phyloP scores from a whole-genome alignment of 2,888 invertebrate species.

The Laothoe populi region DNA sequence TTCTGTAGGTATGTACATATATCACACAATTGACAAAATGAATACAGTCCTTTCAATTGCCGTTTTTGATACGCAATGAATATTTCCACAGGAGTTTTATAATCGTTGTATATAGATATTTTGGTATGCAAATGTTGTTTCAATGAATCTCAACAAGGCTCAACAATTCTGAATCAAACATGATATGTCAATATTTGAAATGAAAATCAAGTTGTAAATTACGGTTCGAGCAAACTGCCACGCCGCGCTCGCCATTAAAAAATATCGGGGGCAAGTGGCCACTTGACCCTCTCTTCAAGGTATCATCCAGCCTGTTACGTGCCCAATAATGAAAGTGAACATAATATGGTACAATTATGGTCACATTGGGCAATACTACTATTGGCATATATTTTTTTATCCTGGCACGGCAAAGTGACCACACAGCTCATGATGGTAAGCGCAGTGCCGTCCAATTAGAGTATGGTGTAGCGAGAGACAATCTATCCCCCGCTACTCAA shows the following conservation, averaged over 20 bases:
- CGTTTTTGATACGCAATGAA: constrained; percentile 4
- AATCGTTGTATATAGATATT: background rate
- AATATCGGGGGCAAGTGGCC: constrained; percentile 67
- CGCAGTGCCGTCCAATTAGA: too few species aligned
- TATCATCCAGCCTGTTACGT: constrained; percentile 47
- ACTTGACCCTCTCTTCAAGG: constrained; percentile 64
- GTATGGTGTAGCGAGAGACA: too few species aligned
- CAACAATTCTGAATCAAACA: background rate
- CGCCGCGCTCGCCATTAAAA: constrained; percentile 75
- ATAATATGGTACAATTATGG: constrained; percentile 4
- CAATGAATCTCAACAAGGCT: background rate
- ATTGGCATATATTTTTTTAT: too few species aligned
- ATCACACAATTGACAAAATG: constrained; percentile 5
- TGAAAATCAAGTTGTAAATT: constrained; percentile 49
- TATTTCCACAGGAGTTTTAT: background rate
- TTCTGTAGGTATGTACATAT: background rate
- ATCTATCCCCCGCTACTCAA: too few species aligned
- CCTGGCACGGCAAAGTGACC: too few species aligned
- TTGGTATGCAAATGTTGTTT: background rate
- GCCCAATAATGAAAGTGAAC: constrained; percentile 41
- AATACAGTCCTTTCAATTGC: background rate
- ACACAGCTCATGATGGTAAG: too few species aligned
- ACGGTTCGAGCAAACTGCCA: constrained; percentile 62
- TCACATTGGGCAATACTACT: too few species aligned
- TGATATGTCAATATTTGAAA: constrained; percentile 13